A percentile compares a stretch with the other conserved stretches of the same genome.
Evolutionary conservation across 1,140 invertebrate species (phyloP).

Genomic region (Pseudomyrmex pallidus): DNA sequence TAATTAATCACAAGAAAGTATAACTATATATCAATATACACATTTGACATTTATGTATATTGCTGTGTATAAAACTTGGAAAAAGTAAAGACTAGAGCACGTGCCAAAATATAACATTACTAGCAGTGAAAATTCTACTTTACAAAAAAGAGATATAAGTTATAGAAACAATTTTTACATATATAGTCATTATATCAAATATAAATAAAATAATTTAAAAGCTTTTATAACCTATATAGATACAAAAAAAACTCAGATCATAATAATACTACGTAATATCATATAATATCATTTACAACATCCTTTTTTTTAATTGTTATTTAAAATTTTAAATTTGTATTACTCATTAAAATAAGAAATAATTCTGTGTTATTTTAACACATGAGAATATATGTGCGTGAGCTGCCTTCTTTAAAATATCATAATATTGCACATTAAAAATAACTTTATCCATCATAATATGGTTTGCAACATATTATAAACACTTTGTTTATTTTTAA

Average conservation of each 20-base stretch:
- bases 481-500: slow-evolving; percentile 49
- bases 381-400: slow-evolving; percentile 19
- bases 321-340: slow-evolving; percentile 23
- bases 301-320: slow-evolving; percentile 24
- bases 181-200: slow-evolving; percentile 59
- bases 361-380: slow-evolving; percentile 49
- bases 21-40: slow-evolving; percentile 18
- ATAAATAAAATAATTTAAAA: slow-evolving; percentile 56
- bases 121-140: slow-evolving; percentile 37
- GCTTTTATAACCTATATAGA: slow-evolving; percentile 36
- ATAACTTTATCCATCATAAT: slow-evolving; percentile 63
- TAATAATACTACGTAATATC: slow-evolving; percentile 52
- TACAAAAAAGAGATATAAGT: slow-evolving; percentile 42
- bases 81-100: slow-evolving; percentile 72
- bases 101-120: slow-evolving; percentile 59
- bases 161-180: slow-evolving; percentile 48
- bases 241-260: slow-evolving; percentile 65
- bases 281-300: slow-evolving; percentile 1
- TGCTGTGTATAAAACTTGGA: slow-evolving; percentile 57
- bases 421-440: slow-evolving; percentile 64
- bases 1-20: not conserved
- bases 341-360: slow-evolving; percentile 38
- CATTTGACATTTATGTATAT: slow-evolving; percentile 49
- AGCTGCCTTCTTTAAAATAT: slow-evolving; percentile 47
- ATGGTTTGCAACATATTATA: slow-evolving; percentile 62